Conservation (phyloP, 2,797 vertebrate genomes). For the Tadarida brasiliensis region DNA sequence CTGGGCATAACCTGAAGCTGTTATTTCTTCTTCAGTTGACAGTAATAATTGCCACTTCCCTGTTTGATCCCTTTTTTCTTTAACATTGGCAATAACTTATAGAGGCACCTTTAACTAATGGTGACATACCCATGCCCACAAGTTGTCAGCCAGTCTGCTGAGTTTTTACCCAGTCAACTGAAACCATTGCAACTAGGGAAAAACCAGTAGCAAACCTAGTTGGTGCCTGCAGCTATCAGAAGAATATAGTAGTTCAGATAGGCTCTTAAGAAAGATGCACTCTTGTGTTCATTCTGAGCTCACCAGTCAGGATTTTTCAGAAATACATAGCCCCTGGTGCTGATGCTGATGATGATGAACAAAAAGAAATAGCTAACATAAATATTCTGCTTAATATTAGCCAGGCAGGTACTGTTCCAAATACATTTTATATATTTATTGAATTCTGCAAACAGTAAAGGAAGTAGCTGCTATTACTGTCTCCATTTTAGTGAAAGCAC, state of each 20-base stretch:
- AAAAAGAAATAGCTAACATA: not conserved
- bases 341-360: fast-evolving
- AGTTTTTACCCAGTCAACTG: not conserved
- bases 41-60: not conserved
- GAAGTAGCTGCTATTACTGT: not conserved
- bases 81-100: not conserved
- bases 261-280: not conserved
- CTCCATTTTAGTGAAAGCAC: not conserved
- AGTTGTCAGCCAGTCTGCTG: not conserved
- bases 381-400: not conserved
- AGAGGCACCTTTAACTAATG: not conserved
- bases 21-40: not conserved
- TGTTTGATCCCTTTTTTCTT: not conserved
- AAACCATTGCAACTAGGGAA: not conserved
- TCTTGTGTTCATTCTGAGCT: not conserved
- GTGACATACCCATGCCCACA: not conserved
- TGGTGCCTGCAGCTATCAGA: not conserved
- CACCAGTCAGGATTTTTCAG: not conserved
- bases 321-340: not conserved
- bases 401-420: not conserved
- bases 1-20: not conserved
- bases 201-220: not conserved
- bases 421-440: not conserved
- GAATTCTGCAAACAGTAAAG: not conserved
- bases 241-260: not conserved